These are phyloP conservation scores for Marasmarcha lunaedactyla DNA, from an alignment of 2,888 invertebrate species.

Conservation along the genomic window DNA sequence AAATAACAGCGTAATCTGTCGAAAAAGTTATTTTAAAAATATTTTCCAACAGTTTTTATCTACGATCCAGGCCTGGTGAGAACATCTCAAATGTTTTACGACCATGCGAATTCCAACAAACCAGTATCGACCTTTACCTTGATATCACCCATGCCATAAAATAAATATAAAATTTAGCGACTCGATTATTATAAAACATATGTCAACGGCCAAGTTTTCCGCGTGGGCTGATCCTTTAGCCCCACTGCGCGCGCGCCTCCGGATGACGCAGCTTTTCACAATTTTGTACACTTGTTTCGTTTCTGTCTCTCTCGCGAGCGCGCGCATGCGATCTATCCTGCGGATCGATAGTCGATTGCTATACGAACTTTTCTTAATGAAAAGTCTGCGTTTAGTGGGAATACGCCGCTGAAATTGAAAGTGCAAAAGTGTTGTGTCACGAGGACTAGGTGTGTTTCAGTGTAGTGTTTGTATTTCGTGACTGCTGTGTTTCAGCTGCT, in stretches of 20 bases:
- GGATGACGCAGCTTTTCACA: constrained; percentile 22
- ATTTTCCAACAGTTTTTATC: too few species aligned
- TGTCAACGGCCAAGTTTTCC: constrained; percentile 30
- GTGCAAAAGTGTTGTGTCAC: constrained; percentile 2
- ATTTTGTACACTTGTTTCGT: constrained; percentile 35
- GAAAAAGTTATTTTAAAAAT: too few species aligned
- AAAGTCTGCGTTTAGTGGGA: constrained; percentile 30
- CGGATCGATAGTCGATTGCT: constrained; percentile 36
- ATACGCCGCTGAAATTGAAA: constrained; percentile 13
- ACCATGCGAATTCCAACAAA: too few species aligned
- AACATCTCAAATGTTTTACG: too few species aligned
- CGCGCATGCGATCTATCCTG: constrained; percentile 35
- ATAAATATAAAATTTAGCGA: too few species aligned
- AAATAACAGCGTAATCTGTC: too few species aligned
- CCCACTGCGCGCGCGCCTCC: constrained; percentile 39
- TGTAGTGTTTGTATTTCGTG: constrained; percentile 6
- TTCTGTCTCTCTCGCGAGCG: constrained; percentile 41
- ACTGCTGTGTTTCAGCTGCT: too few species aligned
- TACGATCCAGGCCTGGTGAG: too few species aligned
- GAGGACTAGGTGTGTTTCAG: too few species aligned
- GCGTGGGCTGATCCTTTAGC: constrained; percentile 27
- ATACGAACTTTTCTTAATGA: constrained; percentile 58
- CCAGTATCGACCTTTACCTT: background rate
- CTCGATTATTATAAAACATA: too few species aligned
- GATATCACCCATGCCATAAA: background rate